Evolutionary conservation across 2,888 invertebrate genomes (phyloP).

Genomic region (Apomyelois bistriatella): DNA sequence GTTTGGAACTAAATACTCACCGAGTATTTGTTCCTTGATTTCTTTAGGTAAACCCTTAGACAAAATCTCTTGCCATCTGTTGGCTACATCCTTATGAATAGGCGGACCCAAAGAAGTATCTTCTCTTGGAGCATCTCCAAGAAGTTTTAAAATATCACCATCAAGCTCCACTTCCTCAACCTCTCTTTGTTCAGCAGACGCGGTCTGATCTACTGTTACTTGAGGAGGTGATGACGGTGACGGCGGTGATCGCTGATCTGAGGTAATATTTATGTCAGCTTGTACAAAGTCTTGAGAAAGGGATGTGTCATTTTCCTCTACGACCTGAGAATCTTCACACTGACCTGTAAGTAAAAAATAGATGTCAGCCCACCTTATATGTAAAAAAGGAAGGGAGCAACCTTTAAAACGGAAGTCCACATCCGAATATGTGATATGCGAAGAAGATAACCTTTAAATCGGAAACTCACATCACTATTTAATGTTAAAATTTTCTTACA

Average conservation of each 20-base stretch:
- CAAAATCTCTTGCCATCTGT: constrained; percentile 10
- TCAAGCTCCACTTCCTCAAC: background rate
- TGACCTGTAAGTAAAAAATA: too few species aligned
- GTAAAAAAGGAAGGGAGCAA: too few species aligned
- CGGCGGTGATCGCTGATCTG: background rate
- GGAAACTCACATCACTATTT: too few species aligned
- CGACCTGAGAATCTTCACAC: too few species aligned
- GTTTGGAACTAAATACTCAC: constrained; percentile 13
- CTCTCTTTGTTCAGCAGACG: background rate
- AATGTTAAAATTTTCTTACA: too few species aligned
- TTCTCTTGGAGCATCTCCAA: constrained; percentile 14
- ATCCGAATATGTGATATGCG: too few species aligned
- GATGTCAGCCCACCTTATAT: too few species aligned
- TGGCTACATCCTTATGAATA: constrained; percentile 14
- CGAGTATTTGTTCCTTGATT: constrained; percentile 4
- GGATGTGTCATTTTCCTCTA: too few species aligned
- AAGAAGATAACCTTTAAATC: too few species aligned
- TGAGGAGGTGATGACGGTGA: background rate
- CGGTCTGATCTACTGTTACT: background rate
- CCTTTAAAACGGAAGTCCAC: too few species aligned
- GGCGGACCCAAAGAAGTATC: background rate
- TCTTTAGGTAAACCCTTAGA: constrained; percentile 14
- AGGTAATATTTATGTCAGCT: too few species aligned
- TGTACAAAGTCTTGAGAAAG: too few species aligned
- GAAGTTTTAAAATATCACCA: background rate